Conservation (phyloP, 2,888 invertebrate species). For the Drosophila phalerata region DNA sequence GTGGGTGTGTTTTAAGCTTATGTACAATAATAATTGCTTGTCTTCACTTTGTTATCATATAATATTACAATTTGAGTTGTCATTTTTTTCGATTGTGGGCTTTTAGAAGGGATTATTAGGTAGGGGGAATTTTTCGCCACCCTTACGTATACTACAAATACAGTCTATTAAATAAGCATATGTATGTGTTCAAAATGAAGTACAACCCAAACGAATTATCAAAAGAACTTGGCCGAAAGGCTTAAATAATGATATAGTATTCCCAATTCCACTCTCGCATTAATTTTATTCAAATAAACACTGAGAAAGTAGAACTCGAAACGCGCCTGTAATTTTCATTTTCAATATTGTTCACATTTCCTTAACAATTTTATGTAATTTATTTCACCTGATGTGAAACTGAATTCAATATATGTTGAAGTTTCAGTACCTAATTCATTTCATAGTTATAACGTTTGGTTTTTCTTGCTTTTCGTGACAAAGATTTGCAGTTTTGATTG, state of each 20-base stretch:
- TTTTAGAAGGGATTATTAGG: constrained; percentile 3
- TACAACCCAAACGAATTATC: constrained; percentile 26
- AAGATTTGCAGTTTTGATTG: constrained; percentile 24
- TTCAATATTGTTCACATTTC: constrained; percentile 3
- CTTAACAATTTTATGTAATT: constrained; percentile 3
- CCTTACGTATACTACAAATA: constrained; percentile 48
- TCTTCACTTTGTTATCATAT: constrained; percentile 60
- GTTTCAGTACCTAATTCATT: constrained; percentile 24
- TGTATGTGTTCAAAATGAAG: constrained; percentile 29
- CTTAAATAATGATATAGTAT: not conserved
- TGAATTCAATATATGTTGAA: constrained; percentile 7
- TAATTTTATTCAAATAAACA: not conserved
- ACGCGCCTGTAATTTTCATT: not conserved
- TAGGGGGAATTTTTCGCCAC: constrained; percentile 65
- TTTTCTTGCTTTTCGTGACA: constrained; percentile 24
- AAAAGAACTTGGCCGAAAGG: constrained; percentile 5
- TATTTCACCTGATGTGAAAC: not conserved
- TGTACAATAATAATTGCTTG: constrained; percentile 75
- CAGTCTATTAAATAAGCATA: constrained; percentile 48
- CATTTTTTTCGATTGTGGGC: constrained; percentile 60
- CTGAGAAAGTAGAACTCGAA: not conserved
- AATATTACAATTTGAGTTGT: constrained; percentile 83
- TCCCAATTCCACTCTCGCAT: not conserved
- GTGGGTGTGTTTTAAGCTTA: constrained; percentile 40
- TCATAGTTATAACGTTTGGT: constrained; percentile 25